Evolutionary conservation across 2,888 invertebrate species (phyloP), one percentile per base, ranked within the genome.

Genomic region (Chrysina gloriosa): DNA sequence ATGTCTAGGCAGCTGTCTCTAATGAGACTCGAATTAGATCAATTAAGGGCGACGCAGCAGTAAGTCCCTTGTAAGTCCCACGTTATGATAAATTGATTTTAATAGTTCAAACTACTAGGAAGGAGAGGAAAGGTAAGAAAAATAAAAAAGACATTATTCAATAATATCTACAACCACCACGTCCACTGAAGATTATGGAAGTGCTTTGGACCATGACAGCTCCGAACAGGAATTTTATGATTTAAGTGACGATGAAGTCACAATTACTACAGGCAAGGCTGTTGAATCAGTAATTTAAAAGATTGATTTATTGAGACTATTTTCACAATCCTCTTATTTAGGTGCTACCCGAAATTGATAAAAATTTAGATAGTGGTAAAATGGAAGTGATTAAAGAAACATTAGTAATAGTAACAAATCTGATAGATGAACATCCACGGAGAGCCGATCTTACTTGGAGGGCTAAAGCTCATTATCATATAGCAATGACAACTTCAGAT

Each of bases 151-250:
- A n/a, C 64, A 61, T 27, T 16, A 21, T 5, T 65, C 65, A 6
- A 45, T 66, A 21, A 31, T 68, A 25, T 69, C 74, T 2, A 70
- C 70, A 11, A 70, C 75, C 1, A 71, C 70, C 6, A 72, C 74
- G 2, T 73, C 74, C 14, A 65, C 71, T n/a, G 82, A 82, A 42
- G 81, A 81, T 54, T 83, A 79, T 71, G 71, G 71, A n/a, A 81
- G 80, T 71, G 76, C 78, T 14, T 71, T 75, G 34, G 79, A 80
- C 66, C 23, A 75, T 2, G 82, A 74, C 45, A 82, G 82, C 72
- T 82, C 82, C 2, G 83, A 84, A 74, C 70, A 80, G 68, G 83
- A 83, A 70, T 84, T 81, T 73, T 83, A 81, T 68, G 84, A 84
- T 75, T 71, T 83, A 3, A 81, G 79, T 69, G 82, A 82, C 67